phyloP scores from a whole-genome alignment of 2,797 vertebrate species.

The Heliangelus exortis region DNA sequence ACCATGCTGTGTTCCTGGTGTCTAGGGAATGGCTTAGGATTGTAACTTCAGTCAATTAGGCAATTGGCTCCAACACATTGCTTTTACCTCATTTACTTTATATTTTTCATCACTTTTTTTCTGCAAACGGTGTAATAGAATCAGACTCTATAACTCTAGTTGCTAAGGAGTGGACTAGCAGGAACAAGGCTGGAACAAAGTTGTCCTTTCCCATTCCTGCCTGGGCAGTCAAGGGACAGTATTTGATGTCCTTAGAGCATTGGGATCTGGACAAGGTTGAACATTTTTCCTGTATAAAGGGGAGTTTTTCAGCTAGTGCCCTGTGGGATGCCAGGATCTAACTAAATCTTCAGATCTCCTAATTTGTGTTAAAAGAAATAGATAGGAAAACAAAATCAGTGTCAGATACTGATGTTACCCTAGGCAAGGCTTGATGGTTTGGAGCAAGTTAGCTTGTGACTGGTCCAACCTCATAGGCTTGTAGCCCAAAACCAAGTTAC shows the following conservation, averaged over 20 bases:
- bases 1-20: background rate
- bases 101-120: background rate
- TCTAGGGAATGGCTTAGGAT: background rate
- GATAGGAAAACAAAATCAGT: background rate
- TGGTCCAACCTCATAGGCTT: background rate
- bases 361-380: background rate
- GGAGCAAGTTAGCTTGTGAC: background rate
- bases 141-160: background rate
- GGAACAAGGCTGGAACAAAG: background rate
- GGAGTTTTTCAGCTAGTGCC: background rate
- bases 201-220: background rate
- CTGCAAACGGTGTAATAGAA: background rate
- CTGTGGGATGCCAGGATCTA: background rate
- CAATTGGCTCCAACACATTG: background rate
- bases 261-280: background rate
- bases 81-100: slow-evolving; percentile 1
- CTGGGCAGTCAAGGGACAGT: no score
- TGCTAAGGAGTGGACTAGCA: background rate
- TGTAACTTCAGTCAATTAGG: background rate
- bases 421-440: background rate
- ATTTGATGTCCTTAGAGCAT: background rate
- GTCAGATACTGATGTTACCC: background rate
- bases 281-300: background rate
- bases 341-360: background rate
- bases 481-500: background rate